Conservation (phyloP, 37 sponge, comb jelly and placozoan species). For the Mnemiopsis leidyi region DNA sequence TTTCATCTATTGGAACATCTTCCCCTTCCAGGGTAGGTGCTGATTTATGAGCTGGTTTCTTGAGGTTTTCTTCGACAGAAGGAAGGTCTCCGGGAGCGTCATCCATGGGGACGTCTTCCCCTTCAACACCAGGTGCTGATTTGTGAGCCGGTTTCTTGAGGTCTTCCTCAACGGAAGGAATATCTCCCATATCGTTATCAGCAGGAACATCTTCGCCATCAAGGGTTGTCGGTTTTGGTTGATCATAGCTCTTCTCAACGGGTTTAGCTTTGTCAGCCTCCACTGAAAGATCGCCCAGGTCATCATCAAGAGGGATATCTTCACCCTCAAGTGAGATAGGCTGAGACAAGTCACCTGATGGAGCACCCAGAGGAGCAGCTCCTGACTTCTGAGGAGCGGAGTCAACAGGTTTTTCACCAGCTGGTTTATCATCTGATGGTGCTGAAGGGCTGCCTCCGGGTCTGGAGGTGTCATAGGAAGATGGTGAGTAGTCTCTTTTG, state of each 20-base stretch:
- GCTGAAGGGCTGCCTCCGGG: not conserved
- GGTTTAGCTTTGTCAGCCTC: not conserved
- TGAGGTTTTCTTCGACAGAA: not conserved
- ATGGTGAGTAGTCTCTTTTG: not conserved
- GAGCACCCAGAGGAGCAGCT: constrained; percentile 15
- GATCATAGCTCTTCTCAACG: not conserved
- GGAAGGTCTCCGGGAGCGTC: not conserved
- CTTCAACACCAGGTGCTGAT: constrained; percentile 51
- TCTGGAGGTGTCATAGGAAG: not conserved
- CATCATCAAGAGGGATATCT: not conserved
- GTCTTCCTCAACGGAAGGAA: constrained; percentile 4
- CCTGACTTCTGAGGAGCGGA: constrained; percentile 1
- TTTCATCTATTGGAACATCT: not conserved
- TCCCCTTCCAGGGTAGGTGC: constrained; percentile 46
- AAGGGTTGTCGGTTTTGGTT: not conserved
- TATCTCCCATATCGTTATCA: not conserved
- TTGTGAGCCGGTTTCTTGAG: not conserved
- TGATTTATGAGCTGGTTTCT: constrained; percentile 1
- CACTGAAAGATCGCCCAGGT: constrained; percentile 8
- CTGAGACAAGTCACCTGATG: not conserved
- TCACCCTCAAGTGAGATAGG: not conserved
- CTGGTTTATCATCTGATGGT: not conserved
- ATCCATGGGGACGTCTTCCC: not conserved
- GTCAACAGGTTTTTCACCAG: constrained; percentile 26
- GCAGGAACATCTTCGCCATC: not conserved